A percentile compares a stretch with the other conserved stretches of the same genome.
Conservation (phyloP, 2,888 invertebrate genomes). For the Archips crataeganus region DNA sequence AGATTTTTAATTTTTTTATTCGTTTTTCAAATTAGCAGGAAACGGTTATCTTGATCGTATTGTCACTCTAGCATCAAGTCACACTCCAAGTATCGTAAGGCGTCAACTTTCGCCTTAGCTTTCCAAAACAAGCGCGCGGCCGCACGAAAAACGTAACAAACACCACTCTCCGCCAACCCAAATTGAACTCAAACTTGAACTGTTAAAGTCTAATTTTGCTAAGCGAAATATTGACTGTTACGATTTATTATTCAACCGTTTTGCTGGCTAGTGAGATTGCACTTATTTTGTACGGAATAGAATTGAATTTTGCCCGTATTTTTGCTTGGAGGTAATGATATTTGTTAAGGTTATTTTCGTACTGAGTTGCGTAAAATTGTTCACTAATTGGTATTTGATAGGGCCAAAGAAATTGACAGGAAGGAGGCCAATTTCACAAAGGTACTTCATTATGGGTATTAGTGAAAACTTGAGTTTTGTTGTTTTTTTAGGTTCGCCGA, state of each 20-base stretch:
- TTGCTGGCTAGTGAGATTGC: conserved; percentile 8
- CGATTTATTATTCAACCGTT: not conserved
- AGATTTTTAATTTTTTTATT: not conserved
- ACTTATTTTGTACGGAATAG: conserved; percentile 42
- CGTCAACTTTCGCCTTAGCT: conserved; percentile 81
- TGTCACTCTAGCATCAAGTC: conserved; percentile 69
- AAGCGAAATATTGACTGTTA: not conserved
- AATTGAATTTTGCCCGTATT: conserved; percentile 53
- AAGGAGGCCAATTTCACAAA: conserved; percentile 48
- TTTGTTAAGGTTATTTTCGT: conserved; percentile 56
- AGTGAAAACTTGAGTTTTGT: conserved; percentile 22
- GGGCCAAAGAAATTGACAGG: conserved; percentile 49
- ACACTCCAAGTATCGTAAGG: conserved; percentile 60
- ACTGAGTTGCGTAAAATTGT: conserved; percentile 54
- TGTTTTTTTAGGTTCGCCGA: not conserved
- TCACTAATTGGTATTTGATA: conserved; percentile 68
- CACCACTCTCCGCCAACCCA: conserved; percentile 43
- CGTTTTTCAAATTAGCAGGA: conserved; percentile 26
- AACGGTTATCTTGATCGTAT: conserved; percentile 45
- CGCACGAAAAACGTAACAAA: conserved; percentile 58
- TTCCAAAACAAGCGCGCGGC: conserved; percentile 72
- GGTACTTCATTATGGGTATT: conserved; percentile 31
- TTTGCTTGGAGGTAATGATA: conserved; percentile 58
- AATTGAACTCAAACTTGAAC: conserved; percentile 32
- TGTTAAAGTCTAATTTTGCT: conserved; percentile 30